Evolutionary conservation across 2,888 invertebrate genomes (phyloP).

Genomic region (Melipona beecheii): DNA sequence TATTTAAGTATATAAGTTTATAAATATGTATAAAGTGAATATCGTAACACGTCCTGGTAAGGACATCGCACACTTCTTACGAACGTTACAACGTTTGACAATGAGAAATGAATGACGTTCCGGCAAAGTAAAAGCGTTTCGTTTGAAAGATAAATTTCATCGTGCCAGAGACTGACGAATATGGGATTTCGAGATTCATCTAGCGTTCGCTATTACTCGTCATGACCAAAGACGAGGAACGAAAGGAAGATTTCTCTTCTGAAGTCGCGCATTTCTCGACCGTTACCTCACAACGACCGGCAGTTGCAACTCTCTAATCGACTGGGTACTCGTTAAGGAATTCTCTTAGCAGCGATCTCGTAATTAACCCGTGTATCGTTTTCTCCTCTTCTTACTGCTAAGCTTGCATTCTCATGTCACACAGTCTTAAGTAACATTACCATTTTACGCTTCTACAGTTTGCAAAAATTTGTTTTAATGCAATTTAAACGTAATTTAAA

Average conservation of each 20-base stretch:
- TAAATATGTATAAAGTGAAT: not conserved
- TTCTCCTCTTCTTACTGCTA: constrained; percentile 29
- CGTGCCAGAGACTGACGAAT: constrained; percentile 30
- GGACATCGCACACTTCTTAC: not conserved
- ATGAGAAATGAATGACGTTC: constrained; percentile 34
- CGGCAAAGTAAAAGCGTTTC: constrained; percentile 4
- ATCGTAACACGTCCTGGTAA: not conserved
- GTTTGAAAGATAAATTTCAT: constrained; percentile 36
- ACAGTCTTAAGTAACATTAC: not conserved
- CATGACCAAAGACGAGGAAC: constrained; percentile 33
- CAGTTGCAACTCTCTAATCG: constrained; percentile 64
- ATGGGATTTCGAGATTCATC: constrained; percentile 35
- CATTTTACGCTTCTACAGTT: not conserved
- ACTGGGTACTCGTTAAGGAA: constrained; percentile 51
- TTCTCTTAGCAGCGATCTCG: constrained; percentile 61
- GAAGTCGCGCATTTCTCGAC: constrained; percentile 54
- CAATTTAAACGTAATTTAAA: not conserved
- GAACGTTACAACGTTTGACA: constrained; percentile 22
- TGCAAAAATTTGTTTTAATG: not conserved
- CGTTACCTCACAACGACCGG: constrained; percentile 60
- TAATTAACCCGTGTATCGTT: constrained; percentile 58
- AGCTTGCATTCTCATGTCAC: constrained; percentile 9
- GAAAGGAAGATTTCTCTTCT: constrained; percentile 63
- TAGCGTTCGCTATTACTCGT: constrained; percentile 36
- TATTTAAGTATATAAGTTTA: not conserved